Base-by-base conservation (phyloP, 30 jellyfish, hydroid and myxozoan genomes). In the Chrysaora quinquecirrha region DNA sequence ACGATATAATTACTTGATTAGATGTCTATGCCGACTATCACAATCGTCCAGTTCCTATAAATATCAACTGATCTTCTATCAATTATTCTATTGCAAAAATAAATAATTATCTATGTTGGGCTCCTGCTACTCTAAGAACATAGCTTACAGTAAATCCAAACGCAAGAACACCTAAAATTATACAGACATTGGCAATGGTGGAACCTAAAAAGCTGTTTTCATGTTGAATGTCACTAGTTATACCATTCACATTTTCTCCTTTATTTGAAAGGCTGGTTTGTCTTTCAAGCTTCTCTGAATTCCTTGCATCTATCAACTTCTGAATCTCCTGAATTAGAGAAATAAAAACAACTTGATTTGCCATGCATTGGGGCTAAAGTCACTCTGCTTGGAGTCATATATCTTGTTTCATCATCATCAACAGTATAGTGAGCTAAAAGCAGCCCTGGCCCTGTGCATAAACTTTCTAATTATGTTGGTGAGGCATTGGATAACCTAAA, bases 91-190 rank as follows among this genome's bases (percentile, higher is more conserved):
- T 38, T 38, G 54, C 54, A 38, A 38, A 14, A 14, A 38, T 6
- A 38, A 38, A 38, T 38, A n/a, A 10, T 70, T 47, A 84, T 74
- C 95, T 54, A 46, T 85, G 86, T 64, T 85, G 96, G 2, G 72
- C 76, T 21, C 90, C 88, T 2, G 90, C 99, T 24, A 97, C 96
- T 64, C 85, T 95, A 27, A 95, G 62, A 1, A 95, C 97, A 79
- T 95, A 95, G 54, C 95, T 89, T 22, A 95, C 99, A 3, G 97
- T 89, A 28, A 95, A 80, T 10, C 98, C 99, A 78, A 95, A 95
- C 1, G 95, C 92, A 18, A 96, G 89, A 47, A 95, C 96, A 76
- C 99, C 99, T 34, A 95, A 54, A 21, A 95, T 84, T 3, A 95
- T 96, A 80, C 99, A 95, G 10, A 95, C 87, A 85, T 95, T 95